Conservation (phyloP, 1,140 invertebrate species). For the Tetramorium parvispinum region DNA sequence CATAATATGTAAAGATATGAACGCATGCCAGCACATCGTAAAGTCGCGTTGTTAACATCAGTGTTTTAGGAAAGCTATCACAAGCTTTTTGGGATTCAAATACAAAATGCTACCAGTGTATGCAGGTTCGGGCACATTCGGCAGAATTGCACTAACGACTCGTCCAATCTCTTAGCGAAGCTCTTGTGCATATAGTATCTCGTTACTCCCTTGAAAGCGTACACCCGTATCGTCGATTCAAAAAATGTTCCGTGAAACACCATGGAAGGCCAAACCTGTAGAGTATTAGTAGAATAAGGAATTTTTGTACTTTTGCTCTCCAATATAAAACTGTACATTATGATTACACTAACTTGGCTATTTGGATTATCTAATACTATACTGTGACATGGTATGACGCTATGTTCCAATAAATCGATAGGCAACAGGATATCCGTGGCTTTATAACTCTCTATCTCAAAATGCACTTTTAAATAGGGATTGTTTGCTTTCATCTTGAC, state of each 20-base stretch:
- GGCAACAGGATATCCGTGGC: slow-evolving; percentile 85
- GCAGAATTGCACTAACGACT: slow-evolving; percentile 86
- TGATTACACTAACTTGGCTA: slow-evolving; percentile 84
- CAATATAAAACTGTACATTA: background rate
- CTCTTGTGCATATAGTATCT: slow-evolving; percentile 85
- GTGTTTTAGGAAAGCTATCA: slow-evolving; percentile 55
- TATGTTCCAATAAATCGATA: slow-evolving; percentile 85
- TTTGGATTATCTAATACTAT: slow-evolving; percentile 89
- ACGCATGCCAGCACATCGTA: slow-evolving; percentile 67
- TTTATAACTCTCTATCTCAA: slow-evolving; percentile 86
- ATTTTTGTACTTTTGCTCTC: background rate
- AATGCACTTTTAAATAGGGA: slow-evolving; percentile 86
- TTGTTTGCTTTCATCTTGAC: slow-evolving; percentile 86
- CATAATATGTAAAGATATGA: slow-evolving; percentile 30
- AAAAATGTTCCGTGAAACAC: slow-evolving; percentile 80
- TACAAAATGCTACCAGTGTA: slow-evolving; percentile 86
- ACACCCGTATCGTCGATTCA: slow-evolving; percentile 83
- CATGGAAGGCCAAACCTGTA: slow-evolving; percentile 73
- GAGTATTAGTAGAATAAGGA: background rate
- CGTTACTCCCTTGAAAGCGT: slow-evolving; percentile 87
- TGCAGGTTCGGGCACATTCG: slow-evolving; percentile 87
- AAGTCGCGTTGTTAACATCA: slow-evolving; percentile 62
- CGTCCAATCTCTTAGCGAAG: slow-evolving; percentile 88
- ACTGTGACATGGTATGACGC: slow-evolving; percentile 88
- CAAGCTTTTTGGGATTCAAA: slow-evolving; percentile 65